A percentile compares a stretch with the other conserved stretches of the same genome.
These are phyloP conservation scores for Eumaeus atala DNA, from an alignment of 1,140 invertebrate genomes.

Conservation along the genomic window DNA sequence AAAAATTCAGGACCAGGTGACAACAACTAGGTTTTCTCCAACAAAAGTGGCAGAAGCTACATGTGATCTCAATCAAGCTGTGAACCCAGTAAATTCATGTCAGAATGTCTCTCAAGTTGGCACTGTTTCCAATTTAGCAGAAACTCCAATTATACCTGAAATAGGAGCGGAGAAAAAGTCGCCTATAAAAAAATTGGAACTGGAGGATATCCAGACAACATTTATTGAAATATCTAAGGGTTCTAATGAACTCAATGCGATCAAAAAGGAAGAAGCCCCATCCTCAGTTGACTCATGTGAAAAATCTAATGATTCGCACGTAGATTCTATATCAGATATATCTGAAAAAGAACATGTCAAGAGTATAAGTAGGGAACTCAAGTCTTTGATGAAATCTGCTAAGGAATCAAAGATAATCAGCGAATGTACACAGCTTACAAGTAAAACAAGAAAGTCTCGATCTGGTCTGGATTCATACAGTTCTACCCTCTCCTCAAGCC, in stretches of 20 bases:
- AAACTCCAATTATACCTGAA: background rate
- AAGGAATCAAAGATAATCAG: constrained; percentile 72
- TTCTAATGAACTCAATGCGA: constrained; percentile 15
- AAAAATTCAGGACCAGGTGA: constrained; percentile 1
- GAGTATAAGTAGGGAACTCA: constrained; percentile 64
- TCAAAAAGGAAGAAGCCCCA: constrained; percentile 21
- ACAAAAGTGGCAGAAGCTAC: background rate
- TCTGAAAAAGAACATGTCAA: constrained; percentile 59
- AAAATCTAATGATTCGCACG: constrained; percentile 46
- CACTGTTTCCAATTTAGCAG: background rate
- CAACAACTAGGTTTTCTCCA: background rate
- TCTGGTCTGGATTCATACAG: constrained; percentile 40
- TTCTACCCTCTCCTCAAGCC: constrained; percentile 33
- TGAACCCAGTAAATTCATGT: background rate
- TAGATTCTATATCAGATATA: constrained; percentile 36
- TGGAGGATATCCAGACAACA: constrained; percentile 7
- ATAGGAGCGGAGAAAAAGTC: background rate
- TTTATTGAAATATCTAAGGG: constrained; percentile 12
- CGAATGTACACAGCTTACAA: constrained; percentile 66
- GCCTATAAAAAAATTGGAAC: constrained; percentile 7
- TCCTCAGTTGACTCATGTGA: constrained; percentile 30
- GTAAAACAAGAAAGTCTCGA: constrained; percentile 65
- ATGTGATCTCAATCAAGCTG: too few species aligned
- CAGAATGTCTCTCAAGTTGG: background rate
- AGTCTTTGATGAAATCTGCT: constrained; percentile 65